Percentiles rank a stretch among this genome's conserved stretches.
These are phyloP conservation scores for Cheiracanthium punctorium DNA, from an alignment of 2,888 invertebrate genomes.

Conservation along the genomic window DNA sequence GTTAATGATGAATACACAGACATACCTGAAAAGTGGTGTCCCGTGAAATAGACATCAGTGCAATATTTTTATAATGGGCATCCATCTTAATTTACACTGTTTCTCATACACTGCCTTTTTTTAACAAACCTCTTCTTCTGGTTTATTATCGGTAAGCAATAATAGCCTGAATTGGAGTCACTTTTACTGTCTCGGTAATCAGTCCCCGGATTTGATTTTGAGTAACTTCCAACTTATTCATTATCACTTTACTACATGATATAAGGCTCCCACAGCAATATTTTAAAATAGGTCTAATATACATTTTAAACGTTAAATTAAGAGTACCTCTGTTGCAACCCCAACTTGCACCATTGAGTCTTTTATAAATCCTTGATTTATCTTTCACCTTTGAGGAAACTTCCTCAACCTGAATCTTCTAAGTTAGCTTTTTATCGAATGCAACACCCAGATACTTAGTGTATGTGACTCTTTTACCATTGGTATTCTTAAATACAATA, in stretches of 20 bases:
- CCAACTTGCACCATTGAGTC: background rate
- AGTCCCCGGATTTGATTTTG: background rate
- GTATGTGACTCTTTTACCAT: background rate
- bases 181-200: background rate
- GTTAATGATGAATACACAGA: too few species aligned
- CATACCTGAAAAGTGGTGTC: too few species aligned
- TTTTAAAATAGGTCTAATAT: background rate
- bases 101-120: too few species aligned
- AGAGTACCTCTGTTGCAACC: background rate
- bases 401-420: background rate
- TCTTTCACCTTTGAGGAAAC: background rate
- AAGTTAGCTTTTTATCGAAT: slow-evolving; percentile 2
- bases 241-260: background rate
- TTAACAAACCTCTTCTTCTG: background rate
- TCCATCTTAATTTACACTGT: too few species aligned
- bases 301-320: background rate
- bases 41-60: too few species aligned
- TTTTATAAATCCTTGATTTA: background rate
- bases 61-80: too few species aligned
- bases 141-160: background rate
- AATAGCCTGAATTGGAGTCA: slow-evolving; percentile 11
- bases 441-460: background rate
- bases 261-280: background rate
- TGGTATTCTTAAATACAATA: background rate
- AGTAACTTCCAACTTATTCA: background rate